Evolutionary conservation across 2,113 vertebrate species (phyloP).

Genomic region (Spea multiplicata): DNA sequence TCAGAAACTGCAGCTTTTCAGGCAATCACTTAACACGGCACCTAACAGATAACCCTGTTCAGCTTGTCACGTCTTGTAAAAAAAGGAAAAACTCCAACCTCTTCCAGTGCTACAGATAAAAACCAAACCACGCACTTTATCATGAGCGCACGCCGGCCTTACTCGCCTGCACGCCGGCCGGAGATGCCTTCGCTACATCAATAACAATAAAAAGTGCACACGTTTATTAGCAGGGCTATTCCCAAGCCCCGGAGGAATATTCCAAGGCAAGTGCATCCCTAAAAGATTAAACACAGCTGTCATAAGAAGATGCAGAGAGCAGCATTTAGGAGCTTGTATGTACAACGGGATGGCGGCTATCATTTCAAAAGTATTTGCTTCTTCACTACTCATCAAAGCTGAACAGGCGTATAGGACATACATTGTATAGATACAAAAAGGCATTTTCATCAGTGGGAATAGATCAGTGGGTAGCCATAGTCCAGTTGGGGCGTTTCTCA

Average conservation of each 20-base stretch:
- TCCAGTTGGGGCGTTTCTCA: too few relatives aligned
- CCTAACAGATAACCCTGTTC: slow-evolving; percentile 40
- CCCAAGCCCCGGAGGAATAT: slow-evolving; percentile 22
- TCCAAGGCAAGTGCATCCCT: slow-evolving; percentile 21
- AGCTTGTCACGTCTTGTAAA: slow-evolving; percentile 40
- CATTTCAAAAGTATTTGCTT: slow-evolving; percentile 35
- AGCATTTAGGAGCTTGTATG: slow-evolving; percentile 1
- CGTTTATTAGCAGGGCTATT: slow-evolving; percentile 41
- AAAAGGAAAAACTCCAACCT: slow-evolving; percentile 21
- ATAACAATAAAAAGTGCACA: slow-evolving; percentile 46
- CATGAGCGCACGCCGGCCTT: slow-evolving; percentile 23
- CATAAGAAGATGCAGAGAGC: slow-evolving; percentile 30
- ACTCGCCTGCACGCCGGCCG: slow-evolving; percentile 11
- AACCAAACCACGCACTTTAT: slow-evolving; percentile 29
- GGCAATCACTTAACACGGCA: slow-evolving; percentile 19
- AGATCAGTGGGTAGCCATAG: background rate
- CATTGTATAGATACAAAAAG: background rate
- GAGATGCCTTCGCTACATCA: slow-evolving; percentile 42
- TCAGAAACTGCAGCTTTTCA: background rate
- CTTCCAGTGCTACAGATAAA: slow-evolving; percentile 31
- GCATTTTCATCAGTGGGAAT: background rate
- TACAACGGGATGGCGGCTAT: background rate
- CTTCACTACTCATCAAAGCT: background rate
- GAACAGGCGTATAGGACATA: background rate
- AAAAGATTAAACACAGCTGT: slow-evolving; percentile 42